Base-by-base conservation (phyloP, 2,113 vertebrate species). In the Azemiops feae region DNA sequence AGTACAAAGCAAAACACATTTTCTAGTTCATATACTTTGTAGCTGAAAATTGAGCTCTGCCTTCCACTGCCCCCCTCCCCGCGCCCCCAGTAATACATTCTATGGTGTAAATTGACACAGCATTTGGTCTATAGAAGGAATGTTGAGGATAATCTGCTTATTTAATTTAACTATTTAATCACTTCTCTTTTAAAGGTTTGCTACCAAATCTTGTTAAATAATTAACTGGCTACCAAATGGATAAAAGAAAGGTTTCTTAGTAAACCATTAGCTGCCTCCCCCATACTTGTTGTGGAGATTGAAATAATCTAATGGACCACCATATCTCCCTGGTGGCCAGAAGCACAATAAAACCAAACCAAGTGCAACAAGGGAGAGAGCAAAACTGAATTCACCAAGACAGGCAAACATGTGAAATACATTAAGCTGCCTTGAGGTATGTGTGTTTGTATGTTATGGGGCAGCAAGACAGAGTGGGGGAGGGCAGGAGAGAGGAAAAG, bases 191-290 rank as follows among this genome's bases (percentile, higher is more conserved):
- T 57, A 95, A 95, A 91, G 81, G 85, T 34, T 81, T 43, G 30
- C 95, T 4, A 0, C 92, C 45, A 92, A 94, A 93, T 92, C 87
- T 81, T 81, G 74, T 60, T 92, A 91, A 89, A 4, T 53, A 93
- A 96, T 92, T 95, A 92, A 94, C 27, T 92, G 43, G 14, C 58
- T 93, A 52, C 87, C 92, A 91, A 93, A 94, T 60, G 54, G 69
- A 43, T 0, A 1, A 93, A 94, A 93, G 91, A 96, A 95, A 93
- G 85, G 88, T 92, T 96, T 94, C 87, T 87, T 93, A 93, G 60
- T 95, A 93, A 96, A 96, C 95, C 47, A 93, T 92, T 52, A 93
- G 22, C 64, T 93, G 60, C 87, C 96, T 93, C 89, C 47, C 92
- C 94, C 60, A 27, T 91, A 55, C 92, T 90, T 94, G 90, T 94